Evolutionary conservation across 1,140 invertebrate genomes (phyloP), one percentile per base, ranked within the genome.

Genomic region (Lordiphosa clarofinis): DNA sequence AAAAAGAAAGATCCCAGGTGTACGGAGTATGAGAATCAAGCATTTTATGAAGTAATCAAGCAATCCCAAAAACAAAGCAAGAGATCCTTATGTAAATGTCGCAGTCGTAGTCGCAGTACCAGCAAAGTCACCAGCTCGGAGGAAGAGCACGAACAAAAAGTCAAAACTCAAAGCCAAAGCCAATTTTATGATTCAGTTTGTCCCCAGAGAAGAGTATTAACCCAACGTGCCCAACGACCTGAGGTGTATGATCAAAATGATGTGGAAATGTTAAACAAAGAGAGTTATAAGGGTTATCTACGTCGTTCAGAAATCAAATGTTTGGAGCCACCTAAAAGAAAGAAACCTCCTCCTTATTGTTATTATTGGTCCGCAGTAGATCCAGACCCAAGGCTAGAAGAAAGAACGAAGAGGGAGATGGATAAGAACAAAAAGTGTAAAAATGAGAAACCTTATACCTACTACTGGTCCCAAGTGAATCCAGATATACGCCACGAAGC

Each of bases 281-380:
- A n/a, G 33, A 19, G 40, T 1, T 63, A 21, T 8, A 46, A 13
- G 1, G 47, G 40, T 4, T 63, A 58, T 8, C 12, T 58, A n/a
- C 38, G 38, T 5, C 55, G 21, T 15, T 15, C 15, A 15, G 21
- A 4, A 4, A 2, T 1, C 15, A 4, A 21, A 3, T 21, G 21
- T 21, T 4, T 21, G 21, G 3, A 8, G 0, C 13, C 28, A 39
- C 43, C 31, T 28, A 56, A 49, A 48, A 21, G 37, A 4, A 38
- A 12, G 28, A 63, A 46, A n/a, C 47, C 55, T 7, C 46, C 38
- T 1, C 60, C 47, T 1, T 58, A 57, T 37, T 52, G 60, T 13
- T 57, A 58, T 13, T n/a, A 33, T 7, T 58, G 55, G 55, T 52
- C 55, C 8, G 33, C 55, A 3, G 55, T 52, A 4, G 60, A 63